These are phyloP conservation scores for Eupsittula cactorum DNA, from an alignment of 2,113 vertebrate species.

Conservation along the genomic window DNA sequence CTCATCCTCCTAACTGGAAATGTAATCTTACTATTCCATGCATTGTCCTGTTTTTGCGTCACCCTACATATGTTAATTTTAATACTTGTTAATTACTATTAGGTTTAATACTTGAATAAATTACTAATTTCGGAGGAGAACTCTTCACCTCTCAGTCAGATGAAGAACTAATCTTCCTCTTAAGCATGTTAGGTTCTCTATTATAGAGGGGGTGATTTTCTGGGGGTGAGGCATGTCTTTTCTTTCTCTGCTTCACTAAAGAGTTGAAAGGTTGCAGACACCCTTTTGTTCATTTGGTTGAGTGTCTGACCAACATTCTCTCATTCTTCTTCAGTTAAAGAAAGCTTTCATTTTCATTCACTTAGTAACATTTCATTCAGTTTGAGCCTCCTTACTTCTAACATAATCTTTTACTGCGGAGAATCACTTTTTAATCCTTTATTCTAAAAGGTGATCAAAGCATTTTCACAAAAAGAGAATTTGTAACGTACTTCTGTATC, in stretches of 20 bases:
- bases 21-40: neutral
- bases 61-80: neutral
- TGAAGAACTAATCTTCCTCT: neutral
- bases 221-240: neutral
- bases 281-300: neutral
- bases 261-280: fast-evolving
- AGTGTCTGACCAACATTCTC: neutral
- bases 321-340: neutral
- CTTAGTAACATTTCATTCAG: neutral
- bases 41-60: neutral
- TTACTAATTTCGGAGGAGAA: neutral
- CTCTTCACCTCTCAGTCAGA: neutral
- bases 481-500: neutral
- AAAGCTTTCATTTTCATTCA: neutral
- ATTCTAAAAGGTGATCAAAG: neutral
- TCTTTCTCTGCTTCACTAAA: neutral
- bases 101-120: neutral
- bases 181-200: neutral
- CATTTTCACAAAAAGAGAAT: neutral
- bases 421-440: neutral
- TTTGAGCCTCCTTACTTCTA: neutral
- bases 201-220: neutral
- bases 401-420: neutral
- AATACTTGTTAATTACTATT: neutral
- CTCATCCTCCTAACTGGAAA: neutral